Base-by-base conservation (phyloP, 2,113 vertebrate genomes). In the Podarcis muralis region DNA sequence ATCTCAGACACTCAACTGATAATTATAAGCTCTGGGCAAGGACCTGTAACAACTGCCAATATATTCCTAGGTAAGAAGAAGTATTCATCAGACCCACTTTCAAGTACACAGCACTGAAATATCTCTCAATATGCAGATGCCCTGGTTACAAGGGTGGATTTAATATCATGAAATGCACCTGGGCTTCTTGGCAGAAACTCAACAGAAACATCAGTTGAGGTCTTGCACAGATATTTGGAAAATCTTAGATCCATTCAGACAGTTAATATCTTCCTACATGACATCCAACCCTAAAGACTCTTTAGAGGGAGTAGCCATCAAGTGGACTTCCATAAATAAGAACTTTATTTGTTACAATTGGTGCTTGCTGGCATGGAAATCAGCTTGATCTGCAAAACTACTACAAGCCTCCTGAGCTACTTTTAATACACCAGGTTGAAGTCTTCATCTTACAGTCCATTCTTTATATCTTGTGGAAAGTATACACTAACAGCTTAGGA, bases 401-500 rank as follows among this genome's bases (percentile, higher is more conserved):
- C 48, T 53, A 1, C 85, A 91, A 95, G 92, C 65, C 22, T 30
- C 94, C 91, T 91, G 93, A 93, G 82, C 84, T 84, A 53, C 90
- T 91, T 90, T 87, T 91, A 87, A 91, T 69, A 69, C 68, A 89
- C 48, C 74, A 72, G 79, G 40, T 20, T 35, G 68, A 87, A 90
- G 90, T 89, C 87, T 83, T 79, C 18, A 86, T 37, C 76, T 83
- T 89, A 0, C 30, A 88, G 80, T 86, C 87, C 81, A 87, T 88
- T 92, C 20, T n/a, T 83, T 88, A 6, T 79, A 16, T 53, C 48
- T 48, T 79, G 27, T 15, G 53, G 12, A 79, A 57, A 71, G 27
- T 12, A 66, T 66, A 71, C 1, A 79, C 35, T n/a, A 27, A 11
- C 40, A 48, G 23, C 40, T 78, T 48, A 78, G 25, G 25, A 16